Percentiles rank a stretch among this genome's conserved stretches.
phyloP scores from a whole-genome alignment of 2,888 invertebrate species.

The Alentia gelatinosa region DNA sequence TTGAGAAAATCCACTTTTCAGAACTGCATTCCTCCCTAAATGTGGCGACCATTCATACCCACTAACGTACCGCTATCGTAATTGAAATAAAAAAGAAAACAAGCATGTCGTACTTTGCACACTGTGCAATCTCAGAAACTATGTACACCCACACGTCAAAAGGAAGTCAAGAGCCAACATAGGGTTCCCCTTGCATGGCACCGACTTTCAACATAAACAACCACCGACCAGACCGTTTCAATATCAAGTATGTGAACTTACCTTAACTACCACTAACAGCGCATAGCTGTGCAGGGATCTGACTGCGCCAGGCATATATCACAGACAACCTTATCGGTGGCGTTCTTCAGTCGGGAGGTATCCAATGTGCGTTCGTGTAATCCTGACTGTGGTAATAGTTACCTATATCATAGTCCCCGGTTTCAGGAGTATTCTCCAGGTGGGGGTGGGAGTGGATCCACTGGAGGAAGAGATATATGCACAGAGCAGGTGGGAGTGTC shows the following conservation, averaged over 20 bases:
- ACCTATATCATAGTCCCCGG: too few relatives aligned
- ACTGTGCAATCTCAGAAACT: neutral
- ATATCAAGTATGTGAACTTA: neutral
- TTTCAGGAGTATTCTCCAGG: too few relatives aligned
- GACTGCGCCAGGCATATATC: neutral
- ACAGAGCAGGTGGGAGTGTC: neutral
- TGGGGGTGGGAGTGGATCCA: neutral
- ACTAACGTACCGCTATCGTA: too few relatives aligned
- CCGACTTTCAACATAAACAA: too few relatives aligned
- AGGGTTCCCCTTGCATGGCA: neutral
- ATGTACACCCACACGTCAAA: neutral
- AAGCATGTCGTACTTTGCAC: neutral
- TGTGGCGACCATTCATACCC: too few relatives aligned
- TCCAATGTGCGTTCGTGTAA: neutral
- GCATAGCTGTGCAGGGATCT: neutral
- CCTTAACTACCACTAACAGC: neutral
- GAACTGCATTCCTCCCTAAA: too few relatives aligned
- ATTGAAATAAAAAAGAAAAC: too few relatives aligned
- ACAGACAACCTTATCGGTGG: neutral
- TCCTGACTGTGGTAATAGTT: neutral
- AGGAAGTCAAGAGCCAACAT: neutral
- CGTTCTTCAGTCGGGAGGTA: neutral
- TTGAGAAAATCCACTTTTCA: too few relatives aligned
- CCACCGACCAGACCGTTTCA: slow-evolving; percentile 1
- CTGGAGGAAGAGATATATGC: neutral